Base-by-base conservation (phyloP, 2,888 invertebrate species). In the Neuroscelio doddi region DNA sequence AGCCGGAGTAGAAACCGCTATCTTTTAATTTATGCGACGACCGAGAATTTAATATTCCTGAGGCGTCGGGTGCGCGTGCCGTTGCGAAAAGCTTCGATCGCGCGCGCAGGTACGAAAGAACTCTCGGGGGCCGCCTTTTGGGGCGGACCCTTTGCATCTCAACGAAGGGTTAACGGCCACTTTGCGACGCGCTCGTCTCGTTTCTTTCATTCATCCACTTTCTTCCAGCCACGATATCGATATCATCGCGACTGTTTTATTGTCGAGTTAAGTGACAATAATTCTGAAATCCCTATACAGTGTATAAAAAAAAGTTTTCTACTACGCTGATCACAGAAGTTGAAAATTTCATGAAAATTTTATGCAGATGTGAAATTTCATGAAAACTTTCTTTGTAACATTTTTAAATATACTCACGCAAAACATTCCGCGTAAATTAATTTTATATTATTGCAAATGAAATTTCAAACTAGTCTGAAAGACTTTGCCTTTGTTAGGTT, bases 21-120 rank as follows among this genome's bases (percentile, higher is more conserved):
- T 80, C 80, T 80, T 81, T 82, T 81, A 82, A 82, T 82, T 81
- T 81, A 82, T 82, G 80, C 80, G 80, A 74, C 73, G 73, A 70
- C 71, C 70, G 73, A 75, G 77, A 82, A 82, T 82, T 82, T 82
- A 81, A 82, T 82, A 82, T 82, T 82, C 82, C 78, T 73, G 57
- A 68, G 53, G 74, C 77, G 79, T 80, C 71, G 73, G 68, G 74
- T 67, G 68, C 74, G 74, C 74, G 74, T 74, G 75, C 72, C 70
- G 57, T 52, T 42, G 67, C 64, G 61, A 62, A 70, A 69, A 69
- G 56, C 72, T 70, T 62, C 51, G 58, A 42, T 56, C 46, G 44
- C 32, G 39, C 58, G 32, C 59, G 51, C 27, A 32, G 21, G 12
- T 16, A 30, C 17, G 44, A 53, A 64, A 71, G 66, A 58, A 53